A percentile compares a stretch with the other conserved stretches of the same genome.
These are phyloP conservation scores for Thripadectes ignobilis DNA, from an alignment of 2,797 vertebrate genomes.

Conservation along the genomic window DNA sequence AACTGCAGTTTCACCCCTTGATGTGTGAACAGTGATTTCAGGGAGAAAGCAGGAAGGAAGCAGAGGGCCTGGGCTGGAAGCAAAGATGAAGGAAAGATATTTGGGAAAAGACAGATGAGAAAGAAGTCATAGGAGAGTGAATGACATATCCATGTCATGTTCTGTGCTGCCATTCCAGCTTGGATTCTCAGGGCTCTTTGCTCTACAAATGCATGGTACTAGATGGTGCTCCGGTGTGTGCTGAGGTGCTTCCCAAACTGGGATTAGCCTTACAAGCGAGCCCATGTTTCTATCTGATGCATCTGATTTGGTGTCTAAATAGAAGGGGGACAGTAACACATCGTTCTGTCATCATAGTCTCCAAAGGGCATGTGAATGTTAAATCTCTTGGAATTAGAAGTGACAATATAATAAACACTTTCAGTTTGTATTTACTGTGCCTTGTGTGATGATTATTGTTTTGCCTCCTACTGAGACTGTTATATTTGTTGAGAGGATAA, in stretches of 20 bases:
- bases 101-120: background rate
- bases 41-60: background rate
- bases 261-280: background rate
- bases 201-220: background rate
- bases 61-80: background rate
- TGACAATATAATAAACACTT: slow-evolving; percentile 56
- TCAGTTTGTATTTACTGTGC: slow-evolving; percentile 39
- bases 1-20: background rate
- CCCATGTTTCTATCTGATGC: background rate
- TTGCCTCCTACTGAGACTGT: background rate
- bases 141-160: background rate
- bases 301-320: background rate
- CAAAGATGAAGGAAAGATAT: background rate
- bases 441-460: slow-evolving; percentile 41
- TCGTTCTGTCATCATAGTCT: background rate
- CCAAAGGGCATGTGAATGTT: background rate
- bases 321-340: background rate
- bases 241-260: background rate
- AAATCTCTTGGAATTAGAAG: background rate
- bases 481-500: slow-evolving; percentile 11
- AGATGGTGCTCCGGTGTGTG: background rate
- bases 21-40: background rate
- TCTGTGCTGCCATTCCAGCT: background rate
- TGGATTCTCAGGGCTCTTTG: background rate
- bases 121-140: background rate